Percentiles rank a stretch among this genome's conserved stretches.
Evolutionary conservation across 2,113 vertebrate genomes (phyloP).

Genomic region (Misgurnus anguillicaudatus): DNA sequence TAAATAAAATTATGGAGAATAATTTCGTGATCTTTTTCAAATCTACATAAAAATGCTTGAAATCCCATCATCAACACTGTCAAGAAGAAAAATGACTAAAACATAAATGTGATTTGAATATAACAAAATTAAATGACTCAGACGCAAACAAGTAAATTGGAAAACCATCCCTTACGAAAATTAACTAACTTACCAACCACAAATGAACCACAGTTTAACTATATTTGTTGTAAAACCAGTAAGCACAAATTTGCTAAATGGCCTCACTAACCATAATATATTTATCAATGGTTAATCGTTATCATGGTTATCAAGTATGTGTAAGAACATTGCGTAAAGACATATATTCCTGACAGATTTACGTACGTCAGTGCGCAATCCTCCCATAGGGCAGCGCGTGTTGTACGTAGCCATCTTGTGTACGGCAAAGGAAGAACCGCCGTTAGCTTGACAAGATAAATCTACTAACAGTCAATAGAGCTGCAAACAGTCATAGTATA

Average conservation of each 20-base stretch:
- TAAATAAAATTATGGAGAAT: too few species aligned
- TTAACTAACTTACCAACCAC: too few species aligned
- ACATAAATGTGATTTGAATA: too few species aligned
- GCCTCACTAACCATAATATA: too few species aligned
- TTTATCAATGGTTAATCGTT: too few species aligned
- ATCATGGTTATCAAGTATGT: too few species aligned
- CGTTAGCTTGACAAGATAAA: conserved; percentile 56
- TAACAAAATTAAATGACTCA: not conserved
- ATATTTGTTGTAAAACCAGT: not conserved
- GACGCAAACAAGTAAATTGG: not conserved
- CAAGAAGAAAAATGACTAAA: too few species aligned
- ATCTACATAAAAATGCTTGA: not conserved
- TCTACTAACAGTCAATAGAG: conserved; percentile 43
- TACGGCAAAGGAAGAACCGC: conserved; percentile 56
- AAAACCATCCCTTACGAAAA: not conserved
- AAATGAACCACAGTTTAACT: too few species aligned
- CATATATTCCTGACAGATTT: conserved; percentile 31
- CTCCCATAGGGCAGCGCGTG: conserved; percentile 67
- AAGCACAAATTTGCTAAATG: too few species aligned
- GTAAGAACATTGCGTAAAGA: not conserved
- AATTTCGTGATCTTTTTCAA: not conserved
- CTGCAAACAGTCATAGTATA: conserved; percentile 53
- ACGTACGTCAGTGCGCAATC: conserved; percentile 37
- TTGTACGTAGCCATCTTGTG: conserved; percentile 72
- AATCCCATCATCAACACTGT: not conserved